These are phyloP conservation scores for Leuciscus waleckii DNA, from an alignment of 2,797 vertebrate genomes.

Conservation along the genomic window DNA sequence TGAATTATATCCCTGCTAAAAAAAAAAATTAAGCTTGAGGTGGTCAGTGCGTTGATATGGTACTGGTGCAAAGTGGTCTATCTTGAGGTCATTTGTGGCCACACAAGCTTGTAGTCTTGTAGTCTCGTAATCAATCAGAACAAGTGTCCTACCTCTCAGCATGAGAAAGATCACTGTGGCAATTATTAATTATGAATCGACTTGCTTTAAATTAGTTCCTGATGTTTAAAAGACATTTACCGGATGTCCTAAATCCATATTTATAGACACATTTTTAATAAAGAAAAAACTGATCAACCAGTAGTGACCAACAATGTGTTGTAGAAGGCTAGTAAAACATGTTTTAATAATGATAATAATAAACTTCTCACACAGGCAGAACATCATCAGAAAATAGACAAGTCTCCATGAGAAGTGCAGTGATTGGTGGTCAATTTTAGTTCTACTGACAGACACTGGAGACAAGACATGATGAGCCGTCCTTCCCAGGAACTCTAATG, in stretches of 20 bases:
- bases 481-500: constrained; percentile 17
- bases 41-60: not conserved
- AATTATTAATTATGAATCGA: constrained; percentile 4
- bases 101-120: not conserved
- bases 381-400: constrained; percentile 42
- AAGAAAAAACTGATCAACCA: not conserved
- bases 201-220: not conserved
- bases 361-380: not conserved
- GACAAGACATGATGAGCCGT: constrained; percentile 10
- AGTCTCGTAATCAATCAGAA: not conserved
- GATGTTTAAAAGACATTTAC: not conserved
- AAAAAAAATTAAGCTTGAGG: not conserved
- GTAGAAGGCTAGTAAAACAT: not conserved
- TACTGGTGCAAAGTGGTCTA: not conserved
- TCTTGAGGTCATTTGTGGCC: not conserved
- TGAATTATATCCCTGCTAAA: not conserved
- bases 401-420: constrained; percentile 14
- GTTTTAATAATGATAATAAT: not conserved
- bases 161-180: not conserved
- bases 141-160: not conserved
- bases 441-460: constrained; percentile 57
- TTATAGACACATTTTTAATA: not conserved
- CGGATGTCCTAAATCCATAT: not conserved
- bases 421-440: constrained; percentile 52
- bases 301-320: not conserved